Conservation (phyloP, 2,888 invertebrate genomes). For the Empis stercorea region DNA sequence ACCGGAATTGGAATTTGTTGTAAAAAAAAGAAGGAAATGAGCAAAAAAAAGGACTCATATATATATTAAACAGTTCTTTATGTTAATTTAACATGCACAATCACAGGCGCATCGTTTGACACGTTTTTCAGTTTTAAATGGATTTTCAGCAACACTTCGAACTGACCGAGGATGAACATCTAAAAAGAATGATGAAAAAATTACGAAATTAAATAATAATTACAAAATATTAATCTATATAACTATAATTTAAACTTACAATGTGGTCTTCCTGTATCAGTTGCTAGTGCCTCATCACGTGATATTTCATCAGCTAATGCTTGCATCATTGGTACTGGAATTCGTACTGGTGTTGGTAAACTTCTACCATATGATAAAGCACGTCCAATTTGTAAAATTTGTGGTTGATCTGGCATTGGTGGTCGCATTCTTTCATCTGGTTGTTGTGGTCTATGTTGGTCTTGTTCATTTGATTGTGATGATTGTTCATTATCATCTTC, state of each 20-base stretch:
- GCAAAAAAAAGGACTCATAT: slow-evolving; percentile 1
- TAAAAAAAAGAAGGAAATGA: slow-evolving; percentile 9
- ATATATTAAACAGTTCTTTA: too few species aligned
- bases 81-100: slow-evolving; percentile 45
- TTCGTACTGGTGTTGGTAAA: slow-evolving; percentile 37
- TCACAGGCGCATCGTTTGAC: slow-evolving; percentile 64
- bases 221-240: neutral
- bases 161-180: slow-evolving; percentile 71
- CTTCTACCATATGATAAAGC: slow-evolving; percentile 35
- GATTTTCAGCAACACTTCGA: slow-evolving; percentile 47
- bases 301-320: slow-evolving; percentile 40
- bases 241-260: slow-evolving; percentile 44
- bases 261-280: slow-evolving; percentile 51
- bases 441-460: slow-evolving; percentile 32
- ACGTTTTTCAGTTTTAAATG: slow-evolving; percentile 45
- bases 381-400: slow-evolving; percentile 31
- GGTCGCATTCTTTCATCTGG: slow-evolving; percentile 32
- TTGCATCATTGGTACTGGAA: slow-evolving; percentile 44
- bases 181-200: slow-evolving; percentile 34
- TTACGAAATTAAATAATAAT: slow-evolving; percentile 2
- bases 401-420: slow-evolving; percentile 32
- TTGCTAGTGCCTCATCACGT: slow-evolving; percentile 41
- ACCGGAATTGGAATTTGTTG: neutral
- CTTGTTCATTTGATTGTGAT: slow-evolving; percentile 19
- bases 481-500: slow-evolving; percentile 21